phyloP scores from a whole-genome alignment of 2,888 invertebrate genomes.

The Melieria picta region DNA sequence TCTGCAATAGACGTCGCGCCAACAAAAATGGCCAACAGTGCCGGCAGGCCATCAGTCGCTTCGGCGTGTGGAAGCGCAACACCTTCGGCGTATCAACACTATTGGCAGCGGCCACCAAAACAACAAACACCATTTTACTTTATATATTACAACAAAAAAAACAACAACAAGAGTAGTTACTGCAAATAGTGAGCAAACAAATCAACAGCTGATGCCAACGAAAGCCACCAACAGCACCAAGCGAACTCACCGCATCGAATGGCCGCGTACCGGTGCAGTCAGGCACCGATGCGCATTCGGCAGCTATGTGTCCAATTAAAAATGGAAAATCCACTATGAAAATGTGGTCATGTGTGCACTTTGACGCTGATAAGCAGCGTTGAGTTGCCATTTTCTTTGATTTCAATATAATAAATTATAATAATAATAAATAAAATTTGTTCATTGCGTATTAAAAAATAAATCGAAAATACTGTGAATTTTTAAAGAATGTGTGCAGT shows the following conservation, averaged over 20 bases:
- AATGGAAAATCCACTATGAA: conserved; percentile 20
- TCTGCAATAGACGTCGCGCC: too few relatives aligned
- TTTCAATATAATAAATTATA: background rate
- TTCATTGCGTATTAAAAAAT: too few relatives aligned
- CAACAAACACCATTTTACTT: too few relatives aligned
- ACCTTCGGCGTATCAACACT: too few relatives aligned
- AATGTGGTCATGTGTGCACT: conserved; percentile 11
- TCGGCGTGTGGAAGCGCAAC: too few relatives aligned
- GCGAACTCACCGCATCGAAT: background rate
- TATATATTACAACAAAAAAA: conserved; percentile 28
- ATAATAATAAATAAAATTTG: too few relatives aligned
- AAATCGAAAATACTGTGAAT: too few relatives aligned
- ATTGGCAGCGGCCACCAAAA: too few relatives aligned
- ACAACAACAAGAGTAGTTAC: conserved; percentile 14
- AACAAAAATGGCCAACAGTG: too few relatives aligned
- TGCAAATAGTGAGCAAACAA: conserved; percentile 44
- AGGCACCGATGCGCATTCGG: background rate
- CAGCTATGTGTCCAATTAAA: conserved; percentile 25
- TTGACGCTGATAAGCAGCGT: background rate
- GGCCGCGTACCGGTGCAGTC: background rate
- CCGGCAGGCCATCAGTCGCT: too few relatives aligned
- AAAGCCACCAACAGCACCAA: conserved; percentile 32
- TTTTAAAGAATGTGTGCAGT: too few relatives aligned
- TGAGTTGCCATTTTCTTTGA: background rate
- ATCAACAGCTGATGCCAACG: conserved; percentile 44